Conservation (phyloP, 2,113 vertebrate genomes). For the Aspiorhynchus laticeps region DNA sequence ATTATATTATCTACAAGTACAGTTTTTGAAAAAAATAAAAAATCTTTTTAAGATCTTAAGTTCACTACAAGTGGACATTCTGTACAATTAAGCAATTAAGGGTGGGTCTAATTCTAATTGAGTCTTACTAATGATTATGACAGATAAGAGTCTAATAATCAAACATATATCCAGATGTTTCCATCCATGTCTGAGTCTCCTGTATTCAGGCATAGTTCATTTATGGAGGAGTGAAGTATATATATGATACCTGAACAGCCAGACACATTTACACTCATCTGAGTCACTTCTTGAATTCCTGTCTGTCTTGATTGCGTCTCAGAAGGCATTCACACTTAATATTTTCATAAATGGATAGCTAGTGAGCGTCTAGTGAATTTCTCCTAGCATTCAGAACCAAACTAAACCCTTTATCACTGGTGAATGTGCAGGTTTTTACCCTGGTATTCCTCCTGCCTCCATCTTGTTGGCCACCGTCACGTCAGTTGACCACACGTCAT, state of each 20-base stretch:
- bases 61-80: neutral
- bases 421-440: constrained; percentile 71
- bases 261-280: neutral
- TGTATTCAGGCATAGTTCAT: neutral
- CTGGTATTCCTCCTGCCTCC: constrained; percentile 92
- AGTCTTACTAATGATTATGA: neutral
- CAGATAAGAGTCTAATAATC: neutral
- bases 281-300: neutral
- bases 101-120: neutral
- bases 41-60: neutral
- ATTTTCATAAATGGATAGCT: neutral
- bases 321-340: neutral
- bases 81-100: neutral
- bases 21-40: too few relatives aligned
- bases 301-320: neutral
- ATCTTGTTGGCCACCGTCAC: constrained; percentile 97
- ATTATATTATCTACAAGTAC: too few relatives aligned
- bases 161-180: neutral
- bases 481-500: constrained; percentile 94
- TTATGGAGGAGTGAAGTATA: neutral
- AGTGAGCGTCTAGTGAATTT: too few relatives aligned
- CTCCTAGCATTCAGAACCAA: neutral
- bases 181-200: neutral
- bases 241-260: neutral
- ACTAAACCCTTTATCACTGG: neutral